These are phyloP conservation scores for Hipposideros armiger DNA, from an alignment of 2,113 vertebrate genomes.

Conservation along the genomic window DNA sequence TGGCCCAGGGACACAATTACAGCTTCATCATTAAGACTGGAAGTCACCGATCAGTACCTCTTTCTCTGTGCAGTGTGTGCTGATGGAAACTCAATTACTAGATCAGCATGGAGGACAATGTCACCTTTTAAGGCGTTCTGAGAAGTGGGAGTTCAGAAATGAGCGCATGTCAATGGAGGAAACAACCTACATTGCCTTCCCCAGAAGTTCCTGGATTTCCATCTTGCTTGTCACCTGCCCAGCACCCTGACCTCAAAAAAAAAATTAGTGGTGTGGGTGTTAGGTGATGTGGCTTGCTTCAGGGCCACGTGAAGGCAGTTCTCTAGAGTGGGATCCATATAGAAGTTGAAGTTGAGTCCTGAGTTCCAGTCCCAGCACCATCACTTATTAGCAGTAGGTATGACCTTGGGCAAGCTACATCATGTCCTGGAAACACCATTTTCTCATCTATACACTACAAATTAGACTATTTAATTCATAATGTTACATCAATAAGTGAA, in stretches of 20 bases:
- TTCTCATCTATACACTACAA: not conserved
- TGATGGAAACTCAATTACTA: slow-evolving; percentile 71
- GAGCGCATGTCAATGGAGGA: not conserved
- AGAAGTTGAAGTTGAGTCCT: not conserved
- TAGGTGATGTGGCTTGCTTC: not conserved
- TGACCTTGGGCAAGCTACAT: not conserved
- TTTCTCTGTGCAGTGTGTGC: not conserved
- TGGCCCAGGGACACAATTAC: slow-evolving; percentile 77
- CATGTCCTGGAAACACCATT: not conserved
- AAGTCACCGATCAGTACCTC: not conserved
- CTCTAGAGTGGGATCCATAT: not conserved
- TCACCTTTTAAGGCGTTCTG: not conserved
- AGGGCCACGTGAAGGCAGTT: not conserved
- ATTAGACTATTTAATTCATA: not conserved
- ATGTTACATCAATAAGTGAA: not conserved
- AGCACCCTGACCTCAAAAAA: not conserved
- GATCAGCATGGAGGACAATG: slow-evolving; percentile 58
- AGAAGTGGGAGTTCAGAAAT: slow-evolving; percentile 51
- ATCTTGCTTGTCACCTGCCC: not conserved
- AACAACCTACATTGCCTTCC: not conserved
- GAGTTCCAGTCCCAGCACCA: not conserved
- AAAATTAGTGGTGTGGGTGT: not conserved
- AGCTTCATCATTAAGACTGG: slow-evolving; percentile 52
- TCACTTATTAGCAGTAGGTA: not conserved
- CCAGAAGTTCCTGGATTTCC: not conserved